A percentile compares a stretch with the other conserved stretches of the same genome.
Evolutionary conservation across 2,797 vertebrate genomes (phyloP).

Genomic region (Manis javanica): DNA sequence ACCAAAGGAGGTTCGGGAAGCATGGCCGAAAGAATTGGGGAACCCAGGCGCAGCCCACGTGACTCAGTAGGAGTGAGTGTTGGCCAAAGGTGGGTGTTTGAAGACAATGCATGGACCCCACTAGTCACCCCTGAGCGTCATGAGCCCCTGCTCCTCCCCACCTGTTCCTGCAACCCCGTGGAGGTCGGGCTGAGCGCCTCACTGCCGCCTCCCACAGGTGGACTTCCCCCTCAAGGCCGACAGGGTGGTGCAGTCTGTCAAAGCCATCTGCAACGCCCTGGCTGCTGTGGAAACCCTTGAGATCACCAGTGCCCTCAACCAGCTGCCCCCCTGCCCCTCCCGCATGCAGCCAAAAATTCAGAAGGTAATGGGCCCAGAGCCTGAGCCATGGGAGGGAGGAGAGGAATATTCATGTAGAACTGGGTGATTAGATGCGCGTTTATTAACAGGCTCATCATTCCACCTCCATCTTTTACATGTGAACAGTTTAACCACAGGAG

Average conservation of each 20-base stretch:
- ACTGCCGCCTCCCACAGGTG: constrained; percentile 81
- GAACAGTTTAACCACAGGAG: neutral
- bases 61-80: neutral
- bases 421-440: neutral
- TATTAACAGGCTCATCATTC: neutral
- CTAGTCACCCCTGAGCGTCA: neutral
- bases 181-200: neutral
- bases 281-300: constrained; percentile 95
- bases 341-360: constrained; percentile 95
- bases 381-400: neutral
- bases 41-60: neutral
- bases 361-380: constrained; percentile 88
- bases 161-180: neutral
- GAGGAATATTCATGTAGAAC: neutral
- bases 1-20: neutral
- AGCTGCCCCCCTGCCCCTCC: constrained; percentile 96
- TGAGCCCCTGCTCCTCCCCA: neutral
- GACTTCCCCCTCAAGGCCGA: constrained; percentile 93
- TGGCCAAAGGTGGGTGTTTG: neutral
- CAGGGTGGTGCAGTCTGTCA: constrained; percentile 95
- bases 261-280: constrained; percentile 95
- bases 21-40: neutral
- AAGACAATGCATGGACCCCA: neutral
- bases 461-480: neutral
- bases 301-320: constrained; percentile 94